Evolutionary conservation across 1,140 invertebrate genomes (phyloP).

Genomic region (Bombyx mandarina): DNA sequence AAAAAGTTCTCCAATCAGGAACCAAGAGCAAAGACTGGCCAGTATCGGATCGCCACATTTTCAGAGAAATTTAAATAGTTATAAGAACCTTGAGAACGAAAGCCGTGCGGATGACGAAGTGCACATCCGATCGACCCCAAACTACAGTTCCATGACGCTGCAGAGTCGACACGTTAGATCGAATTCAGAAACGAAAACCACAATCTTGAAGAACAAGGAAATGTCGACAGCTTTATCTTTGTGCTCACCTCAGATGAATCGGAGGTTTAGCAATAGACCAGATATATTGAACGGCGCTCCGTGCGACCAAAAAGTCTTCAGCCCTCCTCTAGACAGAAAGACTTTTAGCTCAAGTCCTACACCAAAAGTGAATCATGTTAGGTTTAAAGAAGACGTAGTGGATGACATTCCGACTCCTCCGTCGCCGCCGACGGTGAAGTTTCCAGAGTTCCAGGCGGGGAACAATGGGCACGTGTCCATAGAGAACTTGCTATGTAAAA

Average conservation of each 20-base stretch:
- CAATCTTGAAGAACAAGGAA: slow-evolving; percentile 62
- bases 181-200: slow-evolving; percentile 65
- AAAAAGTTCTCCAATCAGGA: slow-evolving; percentile 53
- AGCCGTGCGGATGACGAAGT: slow-evolving; percentile 45
- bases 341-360: slow-evolving; percentile 42
- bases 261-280: slow-evolving; percentile 57
- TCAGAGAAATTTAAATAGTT: slow-evolving; percentile 69
- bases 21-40: slow-evolving; percentile 65
- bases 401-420: slow-evolving; percentile 64
- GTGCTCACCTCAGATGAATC: slow-evolving; percentile 70
- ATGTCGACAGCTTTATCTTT: slow-evolving; percentile 63
- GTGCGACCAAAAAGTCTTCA: slow-evolving; percentile 41
- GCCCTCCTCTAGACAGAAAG: slow-evolving; percentile 43
- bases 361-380: slow-evolving; percentile 58
- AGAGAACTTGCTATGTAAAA: slow-evolving; percentile 76
- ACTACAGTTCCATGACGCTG: slow-evolving; percentile 62
- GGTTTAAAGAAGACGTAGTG: slow-evolving; percentile 62
- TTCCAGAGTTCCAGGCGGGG: slow-evolving; percentile 51
- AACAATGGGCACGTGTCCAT: slow-evolving; percentile 73
- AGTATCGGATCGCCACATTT: slow-evolving; percentile 74
- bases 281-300: slow-evolving; percentile 53
- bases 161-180: slow-evolving; percentile 61
- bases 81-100: slow-evolving; percentile 68
- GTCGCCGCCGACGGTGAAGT: slow-evolving; percentile 62
- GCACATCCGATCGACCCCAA: slow-evolving; percentile 53